Evolutionary conservation across 2,797 vertebrate species (phyloP), one percentile per base, ranked within the genome.

Genomic region (Zalophus californianus): DNA sequence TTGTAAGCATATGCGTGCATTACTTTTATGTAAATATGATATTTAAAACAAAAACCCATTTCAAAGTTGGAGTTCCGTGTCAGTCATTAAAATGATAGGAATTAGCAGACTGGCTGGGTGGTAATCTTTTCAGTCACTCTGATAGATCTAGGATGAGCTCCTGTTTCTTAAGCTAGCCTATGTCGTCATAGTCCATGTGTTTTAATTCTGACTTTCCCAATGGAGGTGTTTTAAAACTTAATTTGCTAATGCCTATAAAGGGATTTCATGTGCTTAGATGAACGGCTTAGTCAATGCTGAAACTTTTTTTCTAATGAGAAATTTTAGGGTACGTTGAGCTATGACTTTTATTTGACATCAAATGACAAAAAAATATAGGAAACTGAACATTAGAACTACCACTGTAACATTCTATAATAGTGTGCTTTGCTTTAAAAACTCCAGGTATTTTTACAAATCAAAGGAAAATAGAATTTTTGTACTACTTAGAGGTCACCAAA

Each of bases 291-390:
- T 94, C 52, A 93, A 75, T 64, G 15, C 35, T 84, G 44, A 95
- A 92, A 56, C 7, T 70, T 94, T 83, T 83, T 95, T 97, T 52
- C 75, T 94, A 92, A 91, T 54, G 79, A 94, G 68, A 96, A 95
- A 91, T 80, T 93, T 94, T 96, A 97, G 89, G 88, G 52, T 89
- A 77, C 58, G 35, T 96, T 95, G 85, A 96, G 5, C 60, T 96
- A 70, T 85, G 86, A 96, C 41, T 97, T 97, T 89, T 94, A 79
- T 90, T 94, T 96, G 88, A 86, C 68, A 91, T 92, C 48, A 91
- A 72, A 95, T 86, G 56, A 94, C 82, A 94, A 96, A 56, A 64
- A 95, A 87, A 92, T 52, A 75, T 4, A 79, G 15, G 60, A 90
- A 96, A 60, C 3, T 48, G n/a, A 62, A 52, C n/a, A 90, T 86